Percentiles rank a stretch among this genome's conserved stretches.
phyloP scores from a whole-genome alignment of 1,140 invertebrate genomes.

The Ridgeia piscesae region DNA sequence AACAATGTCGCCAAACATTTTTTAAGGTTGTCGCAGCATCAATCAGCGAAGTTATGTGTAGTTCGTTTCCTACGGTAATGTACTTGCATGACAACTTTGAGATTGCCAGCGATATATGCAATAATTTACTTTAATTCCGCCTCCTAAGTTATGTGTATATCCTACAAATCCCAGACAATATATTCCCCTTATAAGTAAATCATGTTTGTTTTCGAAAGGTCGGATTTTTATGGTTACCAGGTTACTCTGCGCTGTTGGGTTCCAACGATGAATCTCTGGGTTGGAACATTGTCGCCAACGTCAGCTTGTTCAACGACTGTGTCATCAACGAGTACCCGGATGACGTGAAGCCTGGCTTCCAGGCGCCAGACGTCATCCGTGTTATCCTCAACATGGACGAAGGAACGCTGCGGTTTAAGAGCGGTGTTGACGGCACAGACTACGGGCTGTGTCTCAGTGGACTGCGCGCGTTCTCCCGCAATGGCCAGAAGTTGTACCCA shows the following conservation, averaged over 20 bases:
- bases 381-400: slow-evolving; percentile 98
- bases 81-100: too few relatives aligned
- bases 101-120: too few relatives aligned
- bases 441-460: background rate
- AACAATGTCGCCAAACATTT: too few relatives aligned
- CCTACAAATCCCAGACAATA: too few relatives aligned
- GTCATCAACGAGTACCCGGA: background rate
- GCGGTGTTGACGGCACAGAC: background rate
- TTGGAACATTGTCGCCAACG: background rate
- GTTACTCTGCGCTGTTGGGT: background rate
- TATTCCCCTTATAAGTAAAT: too few relatives aligned
- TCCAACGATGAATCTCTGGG: background rate
- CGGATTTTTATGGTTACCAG: background rate
- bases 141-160: too few relatives aligned
- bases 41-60: too few relatives aligned
- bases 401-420: slow-evolving; percentile 82
- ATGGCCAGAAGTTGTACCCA: background rate
- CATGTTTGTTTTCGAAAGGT: too few relatives aligned
- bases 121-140: too few relatives aligned
- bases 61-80: too few relatives aligned
- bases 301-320: background rate
- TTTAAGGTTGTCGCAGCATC: too few relatives aligned
- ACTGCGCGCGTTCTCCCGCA: background rate
- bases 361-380: slow-evolving; percentile 85
- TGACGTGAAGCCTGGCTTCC: background rate